Evolutionary conservation across 1,140 invertebrate species (phyloP).

Genomic region (Nebria ingens): DNA sequence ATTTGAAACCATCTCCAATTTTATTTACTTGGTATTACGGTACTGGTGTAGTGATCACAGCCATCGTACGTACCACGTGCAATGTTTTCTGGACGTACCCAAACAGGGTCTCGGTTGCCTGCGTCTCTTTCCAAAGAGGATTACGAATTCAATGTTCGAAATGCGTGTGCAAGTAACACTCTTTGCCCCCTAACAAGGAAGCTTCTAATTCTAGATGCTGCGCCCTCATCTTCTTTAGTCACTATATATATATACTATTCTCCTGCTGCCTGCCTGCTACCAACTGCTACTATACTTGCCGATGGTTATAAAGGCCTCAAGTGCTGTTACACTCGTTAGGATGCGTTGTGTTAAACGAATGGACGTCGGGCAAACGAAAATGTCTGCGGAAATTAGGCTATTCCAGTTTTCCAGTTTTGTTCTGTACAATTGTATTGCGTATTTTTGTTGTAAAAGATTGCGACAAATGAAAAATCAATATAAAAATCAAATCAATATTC

Average conservation of each 20-base stretch:
- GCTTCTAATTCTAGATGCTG: too few relatives aligned
- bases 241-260: background rate
- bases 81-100: background rate
- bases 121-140: constrained; percentile 2
- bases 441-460: too few relatives aligned
- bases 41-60: too few relatives aligned
- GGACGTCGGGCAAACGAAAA: background rate
- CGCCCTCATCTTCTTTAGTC: background rate
- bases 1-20: too few relatives aligned
- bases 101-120: background rate
- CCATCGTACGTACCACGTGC: too few relatives aligned
- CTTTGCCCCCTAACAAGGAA: too few relatives aligned
- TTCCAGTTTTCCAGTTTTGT: background rate
- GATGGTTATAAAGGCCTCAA: background rate
- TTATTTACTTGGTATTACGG: too few relatives aligned
- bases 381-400: constrained; percentile 2
- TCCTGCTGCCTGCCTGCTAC: background rate
- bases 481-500: too few relatives aligned
- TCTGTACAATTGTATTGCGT: too few relatives aligned
- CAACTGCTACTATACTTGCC: too few relatives aligned
- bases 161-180: constrained; percentile 4
- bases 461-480: too few relatives aligned
- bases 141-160: constrained; percentile 3
- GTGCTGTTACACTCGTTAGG: constrained; percentile 1
- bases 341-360: constrained; percentile 5